Conservation (phyloP, 2,797 vertebrate genomes). For the Protosalanx chinensis region DNA sequence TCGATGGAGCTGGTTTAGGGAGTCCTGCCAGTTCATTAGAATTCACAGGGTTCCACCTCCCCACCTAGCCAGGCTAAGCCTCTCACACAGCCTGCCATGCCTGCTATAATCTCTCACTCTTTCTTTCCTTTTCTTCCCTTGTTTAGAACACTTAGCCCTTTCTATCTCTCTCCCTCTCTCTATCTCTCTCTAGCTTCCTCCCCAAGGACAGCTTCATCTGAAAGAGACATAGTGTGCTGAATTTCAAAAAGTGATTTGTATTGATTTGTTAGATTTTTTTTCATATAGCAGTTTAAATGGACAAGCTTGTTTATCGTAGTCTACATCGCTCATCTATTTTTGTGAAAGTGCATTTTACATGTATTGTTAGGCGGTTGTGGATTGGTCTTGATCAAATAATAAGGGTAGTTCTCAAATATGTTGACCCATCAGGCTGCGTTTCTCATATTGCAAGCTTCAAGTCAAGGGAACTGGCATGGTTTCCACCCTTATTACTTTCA, state of each 20-base stretch:
- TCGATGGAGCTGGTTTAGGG: slow-evolving; percentile 67
- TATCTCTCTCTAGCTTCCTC: slow-evolving; percentile 42
- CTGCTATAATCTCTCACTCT: slow-evolving; percentile 66
- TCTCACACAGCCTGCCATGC: slow-evolving; percentile 71
- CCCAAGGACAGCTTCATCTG: slow-evolving; percentile 60
- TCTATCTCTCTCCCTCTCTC: slow-evolving; percentile 20
- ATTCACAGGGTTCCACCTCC: slow-evolving; percentile 77
- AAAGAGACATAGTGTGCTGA: slow-evolving; percentile 57
- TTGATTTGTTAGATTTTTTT: slow-evolving; percentile 59
- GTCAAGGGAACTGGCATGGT: slow-evolving; percentile 42
- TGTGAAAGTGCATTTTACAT: too few relatives aligned
- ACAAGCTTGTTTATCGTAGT: neutral
- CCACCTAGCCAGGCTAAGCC: slow-evolving; percentile 72
- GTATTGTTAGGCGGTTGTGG: slow-evolving; percentile 22
- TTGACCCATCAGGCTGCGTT: slow-evolving; percentile 40
- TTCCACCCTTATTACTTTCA: slow-evolving; percentile 46
- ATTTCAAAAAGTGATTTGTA: slow-evolving; percentile 64
- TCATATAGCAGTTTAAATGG: slow-evolving; percentile 3
- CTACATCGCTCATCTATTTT: too few relatives aligned
- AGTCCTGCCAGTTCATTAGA: slow-evolving; percentile 77
- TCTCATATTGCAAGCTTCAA: slow-evolving; percentile 42
- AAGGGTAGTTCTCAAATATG: slow-evolving; percentile 19
- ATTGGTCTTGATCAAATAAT: slow-evolving; percentile 28
- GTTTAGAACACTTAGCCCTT: neutral
- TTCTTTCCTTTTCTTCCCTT: slow-evolving; percentile 6